Evolutionary conservation across 1,140 invertebrate genomes (phyloP).

Genomic region (Drosophila bifasciata): DNA sequence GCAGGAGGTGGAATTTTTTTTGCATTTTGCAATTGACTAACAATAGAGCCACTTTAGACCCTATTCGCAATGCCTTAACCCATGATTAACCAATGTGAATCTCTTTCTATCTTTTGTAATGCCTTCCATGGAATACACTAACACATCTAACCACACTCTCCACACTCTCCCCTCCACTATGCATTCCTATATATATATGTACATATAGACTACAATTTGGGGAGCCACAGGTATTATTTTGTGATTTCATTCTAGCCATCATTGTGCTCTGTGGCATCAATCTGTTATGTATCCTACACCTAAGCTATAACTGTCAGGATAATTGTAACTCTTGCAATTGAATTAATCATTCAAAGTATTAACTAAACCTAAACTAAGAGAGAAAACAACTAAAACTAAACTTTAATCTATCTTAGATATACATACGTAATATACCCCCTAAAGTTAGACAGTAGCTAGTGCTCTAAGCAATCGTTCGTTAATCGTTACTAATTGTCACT

Average conservation of each 20-base stretch:
- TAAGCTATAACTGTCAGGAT: constrained; percentile 84
- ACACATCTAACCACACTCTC: constrained; percentile 4
- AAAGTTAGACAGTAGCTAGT: constrained; percentile 14
- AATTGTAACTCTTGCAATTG: constrained; percentile 71
- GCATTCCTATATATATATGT: constrained; percentile 36
- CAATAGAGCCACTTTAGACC: constrained; percentile 33
- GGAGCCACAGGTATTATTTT: constrained; percentile 88
- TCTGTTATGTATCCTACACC: constrained; percentile 87
- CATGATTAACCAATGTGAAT: constrained; percentile 46
- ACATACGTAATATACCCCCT: not conserved
- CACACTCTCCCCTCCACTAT: constrained; percentile 28
- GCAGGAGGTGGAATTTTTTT: constrained; percentile 22
- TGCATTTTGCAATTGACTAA: constrained; percentile 25
- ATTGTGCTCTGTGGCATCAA: constrained; percentile 88
- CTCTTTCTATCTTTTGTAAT: constrained; percentile 34
- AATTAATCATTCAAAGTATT: constrained; percentile 33
- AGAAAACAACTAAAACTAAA: constrained; percentile 7
- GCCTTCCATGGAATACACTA: constrained; percentile 28
- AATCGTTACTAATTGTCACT: constrained; percentile 56
- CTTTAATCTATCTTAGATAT: constrained; percentile 42
- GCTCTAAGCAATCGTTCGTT: constrained; percentile 25
- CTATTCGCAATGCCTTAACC: constrained; percentile 8
- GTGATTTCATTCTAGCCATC: constrained; percentile 88
- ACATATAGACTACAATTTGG: constrained; percentile 87
- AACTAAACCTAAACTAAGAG: constrained; percentile 16